Evolutionary conservation across 2,888 invertebrate genomes (phyloP).

Genomic region (Leptinotarsa haldemani): DNA sequence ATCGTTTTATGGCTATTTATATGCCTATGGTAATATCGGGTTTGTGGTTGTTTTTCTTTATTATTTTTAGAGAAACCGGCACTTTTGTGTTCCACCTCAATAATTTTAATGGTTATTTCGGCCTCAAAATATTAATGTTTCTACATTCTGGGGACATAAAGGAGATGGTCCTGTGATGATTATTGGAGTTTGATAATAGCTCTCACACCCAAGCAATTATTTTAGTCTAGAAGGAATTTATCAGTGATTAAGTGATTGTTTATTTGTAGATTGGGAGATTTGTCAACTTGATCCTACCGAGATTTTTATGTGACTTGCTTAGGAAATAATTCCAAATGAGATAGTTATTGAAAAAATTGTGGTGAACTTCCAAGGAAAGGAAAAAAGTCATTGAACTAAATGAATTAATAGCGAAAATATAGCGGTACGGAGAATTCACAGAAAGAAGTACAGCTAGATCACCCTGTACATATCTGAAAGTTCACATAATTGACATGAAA

Average conservation of each 20-base stretch:
- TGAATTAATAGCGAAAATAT: too few relatives aligned
- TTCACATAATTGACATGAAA: too few relatives aligned
- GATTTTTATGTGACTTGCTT: too few relatives aligned
- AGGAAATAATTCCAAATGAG: too few relatives aligned
- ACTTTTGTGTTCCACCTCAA: conserved; percentile 53
- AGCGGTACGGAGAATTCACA: too few relatives aligned
- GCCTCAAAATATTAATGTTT: conserved; percentile 16
- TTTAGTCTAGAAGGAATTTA: not conserved
- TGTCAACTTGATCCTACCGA: not conserved
- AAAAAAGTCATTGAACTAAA: too few relatives aligned
- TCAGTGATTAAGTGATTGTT: not conserved
- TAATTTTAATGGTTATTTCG: conserved; percentile 55
- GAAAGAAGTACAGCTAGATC: too few relatives aligned
- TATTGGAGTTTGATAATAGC: conserved; percentile 10
- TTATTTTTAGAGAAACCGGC: conserved; percentile 55
- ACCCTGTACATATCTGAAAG: too few relatives aligned
- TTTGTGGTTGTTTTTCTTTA: conserved; percentile 57
- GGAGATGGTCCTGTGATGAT: conserved; percentile 4
- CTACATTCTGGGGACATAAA: conserved; percentile 11
- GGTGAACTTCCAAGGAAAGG: too few relatives aligned
- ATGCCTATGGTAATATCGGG: conserved; percentile 61
- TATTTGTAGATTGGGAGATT: conserved; percentile 10
- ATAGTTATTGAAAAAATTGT: too few relatives aligned
- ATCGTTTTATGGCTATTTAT: conserved; percentile 62
- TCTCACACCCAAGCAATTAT: conserved; percentile 11